A percentile compares a stretch with the other conserved stretches of the same genome.
Evolutionary conservation across 2,888 invertebrate genomes (phyloP).

Genomic region (Acanthosepion pharaonis): DNA sequence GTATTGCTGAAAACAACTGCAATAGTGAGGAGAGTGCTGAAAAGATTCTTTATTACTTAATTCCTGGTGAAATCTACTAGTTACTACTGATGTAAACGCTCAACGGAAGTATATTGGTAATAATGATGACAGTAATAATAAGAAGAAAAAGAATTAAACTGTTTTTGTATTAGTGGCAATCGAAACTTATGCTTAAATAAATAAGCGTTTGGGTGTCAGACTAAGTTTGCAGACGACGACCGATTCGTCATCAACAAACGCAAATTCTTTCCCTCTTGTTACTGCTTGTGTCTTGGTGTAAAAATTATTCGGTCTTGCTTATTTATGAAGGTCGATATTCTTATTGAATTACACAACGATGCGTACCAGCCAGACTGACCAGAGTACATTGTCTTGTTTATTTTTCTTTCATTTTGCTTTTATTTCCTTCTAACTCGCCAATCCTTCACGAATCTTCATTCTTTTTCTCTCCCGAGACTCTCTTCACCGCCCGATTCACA

Average conservation of each 20-base stretch:
- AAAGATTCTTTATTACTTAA: too few relatives aligned
- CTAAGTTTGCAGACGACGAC: background rate
- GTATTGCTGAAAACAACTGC: too few relatives aligned
- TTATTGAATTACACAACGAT: background rate
- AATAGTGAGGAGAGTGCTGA: too few relatives aligned
- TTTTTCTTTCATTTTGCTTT: background rate
- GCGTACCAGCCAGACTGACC: background rate
- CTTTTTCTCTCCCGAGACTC: too few relatives aligned
- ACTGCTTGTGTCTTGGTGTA: background rate
- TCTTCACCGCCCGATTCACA: background rate
- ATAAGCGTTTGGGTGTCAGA: background rate
- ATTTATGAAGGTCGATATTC: background rate
- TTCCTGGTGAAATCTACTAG: too few relatives aligned
- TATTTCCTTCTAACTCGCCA: background rate
- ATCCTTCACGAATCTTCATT: background rate
- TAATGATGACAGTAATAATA: too few relatives aligned
- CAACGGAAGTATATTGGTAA: too few relatives aligned
- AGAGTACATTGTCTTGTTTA: background rate
- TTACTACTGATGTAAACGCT: too few relatives aligned
- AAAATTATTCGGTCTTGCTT: background rate
- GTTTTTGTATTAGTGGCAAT: too few relatives aligned
- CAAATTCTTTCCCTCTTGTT: background rate
- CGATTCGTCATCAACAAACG: background rate
- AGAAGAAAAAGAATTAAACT: too few relatives aligned
- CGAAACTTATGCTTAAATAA: background rate